Evolutionary conservation across 2,113 vertebrate species (phyloP).

Genomic region (Petaurus breviceps): DNA sequence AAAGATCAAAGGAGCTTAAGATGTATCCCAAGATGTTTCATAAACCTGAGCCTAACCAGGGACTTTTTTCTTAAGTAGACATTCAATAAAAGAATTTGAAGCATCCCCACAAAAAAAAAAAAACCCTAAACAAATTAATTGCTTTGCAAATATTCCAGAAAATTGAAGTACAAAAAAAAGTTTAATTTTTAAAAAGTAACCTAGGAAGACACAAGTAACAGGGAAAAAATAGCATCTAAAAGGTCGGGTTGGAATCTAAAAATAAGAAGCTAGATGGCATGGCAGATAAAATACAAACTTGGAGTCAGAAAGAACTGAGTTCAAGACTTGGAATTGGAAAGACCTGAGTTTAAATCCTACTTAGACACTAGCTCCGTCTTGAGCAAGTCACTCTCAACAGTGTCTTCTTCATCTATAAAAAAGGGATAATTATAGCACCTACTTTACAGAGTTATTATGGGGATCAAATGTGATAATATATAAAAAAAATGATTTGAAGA

Average conservation of each 20-base stretch:
- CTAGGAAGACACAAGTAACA: not conserved
- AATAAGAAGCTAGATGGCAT: not conserved
- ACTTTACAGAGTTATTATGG: not conserved
- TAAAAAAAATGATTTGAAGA: not conserved
- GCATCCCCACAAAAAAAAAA: not conserved
- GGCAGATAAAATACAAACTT: not conserved
- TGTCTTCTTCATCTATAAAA: not conserved
- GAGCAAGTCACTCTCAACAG: not conserved
- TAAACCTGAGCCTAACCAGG: not conserved
- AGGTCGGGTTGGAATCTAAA: not conserved
- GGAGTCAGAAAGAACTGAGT: not conserved
- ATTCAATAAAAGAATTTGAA: not conserved
- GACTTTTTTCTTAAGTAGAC: not conserved
- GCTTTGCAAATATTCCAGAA: not conserved
- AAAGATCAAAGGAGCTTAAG: not conserved
- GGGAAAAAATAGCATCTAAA: not conserved
- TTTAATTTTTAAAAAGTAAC: not conserved
- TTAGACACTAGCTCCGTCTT: not conserved
- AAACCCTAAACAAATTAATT: not conserved
- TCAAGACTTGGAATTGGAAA: no score
- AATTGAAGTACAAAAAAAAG: not conserved
- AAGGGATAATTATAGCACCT: not conserved
- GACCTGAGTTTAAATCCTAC: not conserved
- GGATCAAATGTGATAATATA: not conserved
- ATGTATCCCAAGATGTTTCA: not conserved